Evolutionary conservation across 2,113 vertebrate species (phyloP).

Genomic region (Chaetodon trifascialis): DNA sequence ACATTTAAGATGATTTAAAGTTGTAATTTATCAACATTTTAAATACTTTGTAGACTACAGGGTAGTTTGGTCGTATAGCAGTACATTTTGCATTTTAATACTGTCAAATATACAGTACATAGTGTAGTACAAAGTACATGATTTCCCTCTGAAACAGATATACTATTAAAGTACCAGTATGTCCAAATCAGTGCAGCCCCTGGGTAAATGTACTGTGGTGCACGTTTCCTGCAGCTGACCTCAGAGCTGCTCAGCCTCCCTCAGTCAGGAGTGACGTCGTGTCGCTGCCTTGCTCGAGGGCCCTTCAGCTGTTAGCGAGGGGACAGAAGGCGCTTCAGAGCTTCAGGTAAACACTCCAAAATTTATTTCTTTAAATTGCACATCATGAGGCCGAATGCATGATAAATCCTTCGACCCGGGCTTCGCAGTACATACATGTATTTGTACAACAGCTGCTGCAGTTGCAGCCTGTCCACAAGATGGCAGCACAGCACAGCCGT

Average conservation of each 20-base stretch:
- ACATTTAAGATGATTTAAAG: no score
- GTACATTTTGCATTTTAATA: no score
- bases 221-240: no score
- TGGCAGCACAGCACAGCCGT: conserved; percentile 54
- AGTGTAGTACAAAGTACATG: no score
- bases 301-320: not conserved
- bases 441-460: not conserved
- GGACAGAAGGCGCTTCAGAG: not conserved
- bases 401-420: not conserved
- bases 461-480: conserved; percentile 36
- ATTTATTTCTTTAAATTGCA: conserved; percentile 49
- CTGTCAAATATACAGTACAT: no score
- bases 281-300: not conserved
- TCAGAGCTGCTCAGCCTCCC: not conserved
- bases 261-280: not conserved
- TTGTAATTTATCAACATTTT: no score
- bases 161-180: no score
- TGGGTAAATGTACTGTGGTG: no score
- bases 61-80: no score
- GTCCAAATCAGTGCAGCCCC: no score
- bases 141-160: no score
- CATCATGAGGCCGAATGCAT: conserved; percentile 4
- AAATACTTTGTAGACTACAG: no score
- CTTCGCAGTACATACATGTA: not conserved
- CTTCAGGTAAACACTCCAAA: conserved; percentile 5